A percentile compares a stretch with the other conserved stretches of the same genome.
Evolutionary conservation across 2,797 vertebrate genomes (phyloP).

Genomic region (Tenualosa thibaudeaui): DNA sequence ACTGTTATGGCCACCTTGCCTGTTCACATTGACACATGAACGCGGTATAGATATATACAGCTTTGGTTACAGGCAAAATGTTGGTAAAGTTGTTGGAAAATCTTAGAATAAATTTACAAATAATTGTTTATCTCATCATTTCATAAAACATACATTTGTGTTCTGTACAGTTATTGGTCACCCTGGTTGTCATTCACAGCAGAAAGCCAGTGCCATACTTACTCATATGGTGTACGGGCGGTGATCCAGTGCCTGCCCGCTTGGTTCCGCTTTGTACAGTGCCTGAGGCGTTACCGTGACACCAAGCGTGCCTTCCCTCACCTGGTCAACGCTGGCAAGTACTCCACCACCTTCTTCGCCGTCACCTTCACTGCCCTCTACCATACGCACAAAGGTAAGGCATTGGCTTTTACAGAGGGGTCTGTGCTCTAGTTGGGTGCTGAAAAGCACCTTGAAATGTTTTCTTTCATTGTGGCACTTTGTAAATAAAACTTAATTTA

Average conservation of each 20-base stretch:
- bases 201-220: slow-evolving; percentile 81
- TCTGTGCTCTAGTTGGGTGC: too few relatives aligned
- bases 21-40: too few relatives aligned
- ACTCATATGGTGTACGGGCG: slow-evolving; percentile 93
- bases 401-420: background rate
- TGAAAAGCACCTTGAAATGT: too few relatives aligned
- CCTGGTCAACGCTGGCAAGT: slow-evolving; percentile 96
- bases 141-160: background rate
- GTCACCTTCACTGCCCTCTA: slow-evolving; percentile 95
- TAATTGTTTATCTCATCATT: background rate
- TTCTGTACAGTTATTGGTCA: background rate
- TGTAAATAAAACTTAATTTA: too few relatives aligned
- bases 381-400: slow-evolving; percentile 84
- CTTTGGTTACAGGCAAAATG: too few relatives aligned
- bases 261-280: slow-evolving; percentile 98
- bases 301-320: slow-evolving; percentile 96
- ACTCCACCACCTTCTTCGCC: slow-evolving; percentile 96
- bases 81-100: too few relatives aligned
- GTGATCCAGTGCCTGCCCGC: slow-evolving; percentile 97
- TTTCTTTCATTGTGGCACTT: too few relatives aligned
- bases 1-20: too few relatives aligned
- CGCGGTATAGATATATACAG: too few relatives aligned
- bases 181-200: slow-evolving; percentile 58
- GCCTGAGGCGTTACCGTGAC: slow-evolving; percentile 96
- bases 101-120: too few relatives aligned